Evolutionary conservation across 2,888 invertebrate species (phyloP), one percentile per base, ranked within the genome.

Genomic region (Rhagophthalmus giganteus): DNA sequence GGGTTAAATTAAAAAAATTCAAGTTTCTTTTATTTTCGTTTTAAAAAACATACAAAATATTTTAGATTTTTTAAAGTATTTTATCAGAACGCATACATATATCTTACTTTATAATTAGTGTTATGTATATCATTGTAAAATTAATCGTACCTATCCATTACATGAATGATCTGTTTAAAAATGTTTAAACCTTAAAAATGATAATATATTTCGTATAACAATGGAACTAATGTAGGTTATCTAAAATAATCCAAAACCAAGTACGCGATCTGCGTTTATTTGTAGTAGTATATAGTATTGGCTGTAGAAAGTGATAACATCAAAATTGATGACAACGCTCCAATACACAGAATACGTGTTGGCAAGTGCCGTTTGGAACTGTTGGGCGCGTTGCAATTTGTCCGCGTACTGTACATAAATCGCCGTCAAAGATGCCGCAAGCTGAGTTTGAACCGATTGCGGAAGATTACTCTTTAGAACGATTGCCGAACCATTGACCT

Each of bases 261-360:
- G 16, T 1, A 47, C 33, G 2, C 33, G 26, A 9, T 47, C 47
- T 1, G 4, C 9, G 20, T 39, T 20, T 4, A 47, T 40, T 34
- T 39, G 39, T 4, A 47, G 10, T 10, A 32, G 26, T 10, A 47
- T 39, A 11, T 47, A 47, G 10, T 39, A 47, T 27, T 47, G 32
- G 10, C 38, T 39, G 16, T 33, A 39, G 10, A 33, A 39, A 0
- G 39, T 39, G 5, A 47, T 47, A 12, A 16, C 25, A 8, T 39
- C 39, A 27, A 47, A 47, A 25, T 47, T 33, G 2, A 26, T 26
- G 6, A 39, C 24, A 1, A 47, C 47, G 25, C 12, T 40, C 47
- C 47, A 47, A n/a, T 47, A 47, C 15, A 33, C 16, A 26, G 32
- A 12, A 34, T 47, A 40, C 11, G 24, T 11, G n/a, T 24, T 32